Base-by-base conservation (phyloP, 2,113 vertebrate species). In the Bos indicus region DNA sequence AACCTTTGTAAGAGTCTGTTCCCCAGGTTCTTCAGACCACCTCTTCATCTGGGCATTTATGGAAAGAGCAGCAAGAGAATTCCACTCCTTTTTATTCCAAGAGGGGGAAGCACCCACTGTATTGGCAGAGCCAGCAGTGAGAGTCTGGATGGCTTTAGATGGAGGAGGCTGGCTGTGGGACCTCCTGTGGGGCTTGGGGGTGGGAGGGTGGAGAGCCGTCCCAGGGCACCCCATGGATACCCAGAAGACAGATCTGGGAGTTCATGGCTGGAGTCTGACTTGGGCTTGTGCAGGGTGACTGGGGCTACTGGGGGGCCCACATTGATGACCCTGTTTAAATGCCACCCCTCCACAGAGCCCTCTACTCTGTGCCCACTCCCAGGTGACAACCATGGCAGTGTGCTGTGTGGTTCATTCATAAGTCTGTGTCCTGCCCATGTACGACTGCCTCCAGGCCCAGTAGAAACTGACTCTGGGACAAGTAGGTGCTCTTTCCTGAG, bases 341-440 rank as follows among this genome's bases (percentile, higher is more conserved):
- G 59, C 64, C 23, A 1, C 43, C 52, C 51, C 28, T 88, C 87
- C 10, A 9, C 1, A 16, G 52, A 54, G 52, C 71, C 28, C 46
- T 89, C 64, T 10, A 5, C 19, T 13, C 25, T 36, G 21, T 14
- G 9, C 25, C 17, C 25, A 9, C 77, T 59, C 52, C 33, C 4
- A 13, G 59, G 10, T 33, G 43, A 67, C 0, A 1, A 5, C 11
- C 15, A 7, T 40, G 28, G 9, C n/a, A 10, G 2, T 28, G 30
- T 40, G 30, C 52, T 60, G 8, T 48, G 46, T 26, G 33, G 13
- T 33, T 11, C 82, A 28, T 43, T 71, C 36, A 40, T 6, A 7
- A 7, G 51, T 82, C 59, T 62, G 17, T 48, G 46, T 95, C 46
- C 85, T 54, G 13, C 4, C 2, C 36, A 5, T 64, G 2, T 21